Evolutionary conservation across 2,113 vertebrate species (phyloP), one percentile per base, ranked within the genome.

Genomic region (Maylandia zebra): DNA sequence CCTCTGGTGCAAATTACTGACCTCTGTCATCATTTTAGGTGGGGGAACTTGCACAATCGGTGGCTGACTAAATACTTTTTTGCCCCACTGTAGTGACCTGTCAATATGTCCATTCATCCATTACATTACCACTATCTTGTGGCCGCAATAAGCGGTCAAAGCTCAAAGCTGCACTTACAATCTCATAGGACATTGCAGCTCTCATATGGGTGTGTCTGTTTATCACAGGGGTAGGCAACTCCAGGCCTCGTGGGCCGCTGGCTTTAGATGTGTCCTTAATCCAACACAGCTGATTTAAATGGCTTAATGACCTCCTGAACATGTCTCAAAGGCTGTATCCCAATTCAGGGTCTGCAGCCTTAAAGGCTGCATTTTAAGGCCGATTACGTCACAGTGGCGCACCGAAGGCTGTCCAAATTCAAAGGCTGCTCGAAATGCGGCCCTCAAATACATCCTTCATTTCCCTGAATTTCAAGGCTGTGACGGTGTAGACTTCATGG

Each of bases 401-500:
- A 4, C 1, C 14, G 45, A 48, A 48, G 45, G 45, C 45, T 48
- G 45, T 48, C 45, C 45, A 2, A 48, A 48, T 48, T 48, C 45
- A 4, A 48, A 48, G 14, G 45, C 14, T 48, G 45, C 7, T 48
- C 6, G 0, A 48, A 48, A 48, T 16, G 43, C 43, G 6, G 43
- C 5, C 12, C 41, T 43, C 3, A 45, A 45, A 14, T 45, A 3
- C 0, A 3, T 43, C 43, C 43, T 43, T 14, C 43, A 43, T 6
- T 43, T 12, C 38, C 11, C 38, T 41, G 43, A 45, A 45, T 45
- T 45, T 45, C 14, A 45, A 45, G 43, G 43, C 6, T 43, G 41
- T 43, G 41, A 11, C 1, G 0, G 5, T 12, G 11, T 41, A 41
- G 11, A 3, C 11, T 2, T 3, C 5, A 1, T 41, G 38, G 11